Evolutionary conservation across 2,888 invertebrate species (phyloP), one percentile per base, ranked within the genome.

Genomic region (Drosophila koepferae): DNA sequence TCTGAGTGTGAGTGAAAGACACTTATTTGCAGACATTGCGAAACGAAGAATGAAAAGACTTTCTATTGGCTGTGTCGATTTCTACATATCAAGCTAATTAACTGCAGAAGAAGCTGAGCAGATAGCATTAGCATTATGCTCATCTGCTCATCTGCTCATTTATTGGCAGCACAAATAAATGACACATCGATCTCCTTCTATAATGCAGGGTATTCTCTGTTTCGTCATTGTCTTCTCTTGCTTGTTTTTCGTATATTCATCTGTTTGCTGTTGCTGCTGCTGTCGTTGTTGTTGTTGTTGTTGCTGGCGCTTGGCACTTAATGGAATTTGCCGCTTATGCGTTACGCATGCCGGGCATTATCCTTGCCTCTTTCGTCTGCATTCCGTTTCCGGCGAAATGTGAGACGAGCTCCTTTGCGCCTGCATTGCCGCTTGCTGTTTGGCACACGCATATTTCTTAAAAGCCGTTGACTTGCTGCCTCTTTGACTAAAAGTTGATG

Each of bases 291-390:
- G 44, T 53, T 54, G 44, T 53, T 68, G 62, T 31, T 44, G 40
- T 51, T 66, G 59, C 56, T 80, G 63, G 46, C 53, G 73, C 63
- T 76, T 89, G 87, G 70, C 86, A 90, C 89, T 86, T 86, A 86
- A 86, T 86, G 86, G 86, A 90, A 86, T 86, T 89, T 90, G 84
- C 85, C 85, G 86, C 90, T 86, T 86, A 86, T 90, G 87, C 89
- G 86, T 86, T 89, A 86, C 90, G 86, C 90, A 86, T 86, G 90
- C 79, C 81, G 77, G 81, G 86, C 90, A 86, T 86, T 86, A 86
- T 90, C 90, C 90, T 54, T 38, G 38, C 53, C 79, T 86, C 86
- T 73, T 73, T 60, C 68, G 76, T 66, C 74, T 70, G 74, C 72
- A 71, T 64, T 72, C 77, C 77, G 79, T 67, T 86, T 90, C 84